Percentiles rank a stretch among this genome's conserved stretches.
Conservation (phyloP, 2,888 invertebrate genomes). For the Ophonus ardosiacus region DNA sequence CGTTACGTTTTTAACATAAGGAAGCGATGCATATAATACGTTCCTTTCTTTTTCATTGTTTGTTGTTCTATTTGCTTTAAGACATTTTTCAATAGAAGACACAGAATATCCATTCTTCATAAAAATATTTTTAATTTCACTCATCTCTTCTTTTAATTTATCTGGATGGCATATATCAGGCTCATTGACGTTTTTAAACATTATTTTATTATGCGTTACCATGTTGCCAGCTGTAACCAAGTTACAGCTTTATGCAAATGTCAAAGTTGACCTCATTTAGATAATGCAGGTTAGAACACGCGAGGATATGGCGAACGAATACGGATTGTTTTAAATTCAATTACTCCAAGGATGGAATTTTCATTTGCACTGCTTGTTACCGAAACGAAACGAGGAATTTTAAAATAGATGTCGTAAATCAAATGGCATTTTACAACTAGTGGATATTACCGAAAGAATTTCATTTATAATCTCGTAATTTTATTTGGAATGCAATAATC, state of each 20-base stretch:
- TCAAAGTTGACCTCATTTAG: constrained; percentile 22
- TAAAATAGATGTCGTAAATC: neutral
- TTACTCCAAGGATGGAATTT: neutral
- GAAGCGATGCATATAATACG: no score
- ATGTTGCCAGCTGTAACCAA: neutral
- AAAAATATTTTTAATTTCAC: no score
- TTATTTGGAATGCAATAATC: neutral
- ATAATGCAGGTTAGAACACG: constrained; percentile 4
- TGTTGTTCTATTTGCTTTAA: no score
- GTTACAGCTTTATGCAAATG: constrained; percentile 25
- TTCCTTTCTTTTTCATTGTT: no score
- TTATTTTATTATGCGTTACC: constrained; percentile 18
- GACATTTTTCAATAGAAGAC: no score
- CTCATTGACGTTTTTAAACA: neutral
- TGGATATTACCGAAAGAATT: neutral
- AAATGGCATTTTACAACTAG: neutral
- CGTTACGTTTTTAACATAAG: no score
- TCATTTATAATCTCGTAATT: neutral
- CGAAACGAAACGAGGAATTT: neutral
- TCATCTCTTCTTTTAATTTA: no score
- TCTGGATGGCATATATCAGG: no score
- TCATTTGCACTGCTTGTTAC: neutral
- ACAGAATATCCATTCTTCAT: no score
- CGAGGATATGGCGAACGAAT: neutral
- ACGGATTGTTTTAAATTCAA: constrained; percentile 28